Conservation (phyloP, 2,797 vertebrate species). For the Otus scops region DNA sequence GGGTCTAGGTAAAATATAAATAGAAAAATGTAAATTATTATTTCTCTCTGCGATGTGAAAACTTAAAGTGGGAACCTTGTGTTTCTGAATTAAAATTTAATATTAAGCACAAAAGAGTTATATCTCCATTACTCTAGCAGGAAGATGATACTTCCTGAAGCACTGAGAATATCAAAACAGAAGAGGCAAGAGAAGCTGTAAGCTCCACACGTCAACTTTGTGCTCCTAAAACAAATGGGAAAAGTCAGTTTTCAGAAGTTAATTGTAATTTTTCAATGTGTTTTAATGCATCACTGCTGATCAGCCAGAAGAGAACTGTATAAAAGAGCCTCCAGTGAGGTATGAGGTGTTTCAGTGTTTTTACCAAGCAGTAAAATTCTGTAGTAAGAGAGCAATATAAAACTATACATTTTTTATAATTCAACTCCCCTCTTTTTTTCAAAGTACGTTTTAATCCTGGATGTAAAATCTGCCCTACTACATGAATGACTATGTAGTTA, state of each 20-base stretch:
- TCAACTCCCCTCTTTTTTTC: neutral
- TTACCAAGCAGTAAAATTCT: neutral
- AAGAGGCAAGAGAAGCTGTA: neutral
- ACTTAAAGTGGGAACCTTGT: neutral
- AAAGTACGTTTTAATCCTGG: slow-evolving; percentile 3
- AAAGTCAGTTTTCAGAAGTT: neutral
- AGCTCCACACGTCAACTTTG: neutral
- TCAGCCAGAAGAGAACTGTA: neutral
- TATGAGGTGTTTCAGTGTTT: slow-evolving; percentile 24
- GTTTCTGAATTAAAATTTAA: neutral
- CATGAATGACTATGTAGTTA: neutral
- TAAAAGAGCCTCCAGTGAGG: neutral
- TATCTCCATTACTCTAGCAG: neutral
- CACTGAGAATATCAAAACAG: neutral
- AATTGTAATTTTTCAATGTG: neutral
- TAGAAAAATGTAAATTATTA: neutral
- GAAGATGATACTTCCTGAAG: neutral
- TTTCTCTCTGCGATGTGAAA: neutral
- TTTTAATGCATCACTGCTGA: slow-evolving; percentile 35
- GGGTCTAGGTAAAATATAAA: neutral
- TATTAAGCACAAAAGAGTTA: neutral
- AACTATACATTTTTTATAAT: neutral
- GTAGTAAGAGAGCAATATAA: neutral
- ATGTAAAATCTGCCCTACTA: slow-evolving; percentile 4
- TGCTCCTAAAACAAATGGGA: neutral